These are phyloP conservation scores for Alligator mississippiensis DNA, from an alignment of 2,113 vertebrate species.

Conservation along the genomic window DNA sequence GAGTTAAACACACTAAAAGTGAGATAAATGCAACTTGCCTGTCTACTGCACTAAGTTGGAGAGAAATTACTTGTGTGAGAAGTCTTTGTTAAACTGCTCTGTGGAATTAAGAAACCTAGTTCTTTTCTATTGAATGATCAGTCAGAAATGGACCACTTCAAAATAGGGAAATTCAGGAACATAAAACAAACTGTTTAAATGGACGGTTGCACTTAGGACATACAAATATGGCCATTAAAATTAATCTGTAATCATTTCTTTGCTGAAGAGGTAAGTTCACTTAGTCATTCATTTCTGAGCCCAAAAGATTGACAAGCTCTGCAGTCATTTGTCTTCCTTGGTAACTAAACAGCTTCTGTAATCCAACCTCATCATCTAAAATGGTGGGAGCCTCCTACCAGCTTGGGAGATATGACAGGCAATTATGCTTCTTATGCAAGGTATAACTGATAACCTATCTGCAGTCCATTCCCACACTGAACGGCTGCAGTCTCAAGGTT, in stretches of 20 bases:
- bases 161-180: background rate
- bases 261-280: background rate
- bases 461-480: background rate
- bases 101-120: background rate
- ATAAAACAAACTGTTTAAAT: background rate
- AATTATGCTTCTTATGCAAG: background rate
- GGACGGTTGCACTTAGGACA: background rate
- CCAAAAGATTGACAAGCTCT: background rate
- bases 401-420: background rate
- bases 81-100: background rate
- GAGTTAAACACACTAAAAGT: background rate
- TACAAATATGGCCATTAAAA: background rate
- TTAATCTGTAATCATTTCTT: background rate
- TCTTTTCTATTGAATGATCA: background rate
- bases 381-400: background rate
- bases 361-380: fast-evolving
- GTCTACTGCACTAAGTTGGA: background rate
- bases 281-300: background rate
- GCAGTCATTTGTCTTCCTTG: background rate
- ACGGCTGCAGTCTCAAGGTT: background rate
- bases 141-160: background rate
- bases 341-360: background rate
- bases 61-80: background rate
- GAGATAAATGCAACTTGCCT: background rate
- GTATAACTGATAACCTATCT: background rate